phyloP scores from a whole-genome alignment of 2,888 invertebrate genomes.

The Anthophora plumipes region DNA sequence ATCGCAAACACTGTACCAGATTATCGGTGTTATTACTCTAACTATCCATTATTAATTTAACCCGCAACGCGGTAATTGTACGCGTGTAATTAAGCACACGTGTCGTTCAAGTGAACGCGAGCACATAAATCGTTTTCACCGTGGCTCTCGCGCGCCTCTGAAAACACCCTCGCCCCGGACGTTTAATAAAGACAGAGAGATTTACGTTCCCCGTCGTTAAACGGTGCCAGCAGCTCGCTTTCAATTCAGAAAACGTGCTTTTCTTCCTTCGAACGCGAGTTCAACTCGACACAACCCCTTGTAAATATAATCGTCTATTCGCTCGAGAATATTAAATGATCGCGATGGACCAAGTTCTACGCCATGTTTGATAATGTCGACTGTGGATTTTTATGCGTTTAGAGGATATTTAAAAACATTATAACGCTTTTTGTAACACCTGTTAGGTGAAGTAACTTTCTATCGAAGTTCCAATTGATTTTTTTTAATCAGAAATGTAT shows the following conservation, averaged over 20 bases:
- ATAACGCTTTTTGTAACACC: too few relatives aligned
- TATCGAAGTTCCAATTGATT: too few relatives aligned
- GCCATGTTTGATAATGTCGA: too few relatives aligned
- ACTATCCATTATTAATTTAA: constrained; percentile 36
- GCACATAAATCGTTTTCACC: constrained; percentile 42
- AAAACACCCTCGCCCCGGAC: constrained; percentile 22
- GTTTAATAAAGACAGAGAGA: constrained; percentile 41
- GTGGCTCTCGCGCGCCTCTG: constrained; percentile 27
- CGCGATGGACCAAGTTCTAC: too few relatives aligned
- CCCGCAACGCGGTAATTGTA: background rate
- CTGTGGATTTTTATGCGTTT: too few relatives aligned
- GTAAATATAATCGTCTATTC: too few relatives aligned
- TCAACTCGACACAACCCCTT: background rate
- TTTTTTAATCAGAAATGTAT: too few relatives aligned
- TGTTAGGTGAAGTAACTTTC: too few relatives aligned
- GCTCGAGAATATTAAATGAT: too few relatives aligned
- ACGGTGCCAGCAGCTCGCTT: background rate
- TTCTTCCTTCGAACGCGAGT: background rate
- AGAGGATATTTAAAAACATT: too few relatives aligned
- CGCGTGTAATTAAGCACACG: constrained; percentile 28
- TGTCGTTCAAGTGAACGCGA: constrained; percentile 22
- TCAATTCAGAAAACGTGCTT: background rate
- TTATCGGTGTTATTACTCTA: constrained; percentile 1
- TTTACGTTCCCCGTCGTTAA: constrained; percentile 33
- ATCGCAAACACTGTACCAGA: background rate